Base-by-base conservation (phyloP, 2,113 vertebrate genomes). In the Heterocephalus glaber region DNA sequence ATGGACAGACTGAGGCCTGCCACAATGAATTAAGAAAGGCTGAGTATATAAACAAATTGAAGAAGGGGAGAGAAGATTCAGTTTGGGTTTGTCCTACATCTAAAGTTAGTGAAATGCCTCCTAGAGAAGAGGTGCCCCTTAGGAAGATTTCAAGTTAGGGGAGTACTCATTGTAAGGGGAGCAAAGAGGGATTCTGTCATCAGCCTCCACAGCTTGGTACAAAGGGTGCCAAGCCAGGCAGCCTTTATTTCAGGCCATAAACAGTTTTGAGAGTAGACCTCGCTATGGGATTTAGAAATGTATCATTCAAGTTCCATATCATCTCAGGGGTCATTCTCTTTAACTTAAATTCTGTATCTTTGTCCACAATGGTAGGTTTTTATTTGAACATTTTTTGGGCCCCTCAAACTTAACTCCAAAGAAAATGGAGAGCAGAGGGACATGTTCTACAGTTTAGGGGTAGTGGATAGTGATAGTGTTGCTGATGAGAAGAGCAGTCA, bases 301-400 rank as follows among this genome's bases (percentile, higher is more conserved):
- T 17, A 28, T 84, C 35, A 44, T 68, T 92, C 16, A 68, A 76
- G 35, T 93, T 84, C 81, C 61, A 87, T 44, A 89, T 89, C 30
- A 92, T 89, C 30, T 94, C 22, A 44, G 61, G 41, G 24, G 14
- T 77, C 14, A 86, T 96, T 95, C 68, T 90, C 49, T 82, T 95
- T 63, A 85, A 41, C 82, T 94, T 30, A 84, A 56, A 89, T 95
- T 96, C 63, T 86, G 47, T 63, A 79, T 94, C 35, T 93, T 90
- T 94, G 56, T 96, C 54, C 30, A 70, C 24, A 16, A 3, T 89
- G 68, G 10, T 13, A 92, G 26, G 47, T 87, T 96, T 93, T 83
- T 91, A 14, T 74, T 87, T 82, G 52, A 85, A 38, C 11, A 38
- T 63, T 86, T 90, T 89, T 84, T 28, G 61, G 22, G 28, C 66